Evolutionary conservation across 92 coral and sea anemone genomes (phyloP).

Genomic region (Porites rus): DNA sequence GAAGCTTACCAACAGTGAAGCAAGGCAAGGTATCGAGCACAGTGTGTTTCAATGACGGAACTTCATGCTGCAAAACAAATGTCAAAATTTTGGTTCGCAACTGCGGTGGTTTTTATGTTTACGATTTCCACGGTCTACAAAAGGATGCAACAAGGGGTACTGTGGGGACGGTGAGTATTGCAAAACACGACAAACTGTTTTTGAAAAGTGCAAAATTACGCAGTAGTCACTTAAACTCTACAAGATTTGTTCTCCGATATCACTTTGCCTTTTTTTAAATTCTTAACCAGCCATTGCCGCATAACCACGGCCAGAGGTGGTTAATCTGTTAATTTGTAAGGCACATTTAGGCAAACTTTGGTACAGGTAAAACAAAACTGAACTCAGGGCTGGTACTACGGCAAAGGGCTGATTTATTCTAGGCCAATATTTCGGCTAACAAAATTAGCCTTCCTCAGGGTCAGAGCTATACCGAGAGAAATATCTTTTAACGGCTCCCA

Average conservation of each 20-base stretch:
- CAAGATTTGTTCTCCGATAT: too few relatives aligned
- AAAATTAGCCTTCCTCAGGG: too few relatives aligned
- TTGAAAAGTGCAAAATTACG: neutral
- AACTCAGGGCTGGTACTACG: too few relatives aligned
- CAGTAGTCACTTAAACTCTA: neutral
- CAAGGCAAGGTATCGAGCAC: neutral
- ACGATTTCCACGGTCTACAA: neutral
- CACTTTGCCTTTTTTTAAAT: too few relatives aligned
- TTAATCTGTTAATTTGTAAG: too few relatives aligned
- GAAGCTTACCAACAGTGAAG: constrained; percentile 8
- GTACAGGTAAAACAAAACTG: too few relatives aligned
- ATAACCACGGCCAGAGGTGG: neutral
- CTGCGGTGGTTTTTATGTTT: constrained; percentile 28
- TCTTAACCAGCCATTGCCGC: neutral
- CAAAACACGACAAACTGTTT: neutral
- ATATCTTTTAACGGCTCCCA: too few relatives aligned
- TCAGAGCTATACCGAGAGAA: too few relatives aligned
- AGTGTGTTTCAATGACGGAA: constrained; percentile 32
- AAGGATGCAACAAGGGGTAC: constrained; percentile 28
- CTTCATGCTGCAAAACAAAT: neutral
- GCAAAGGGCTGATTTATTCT: too few relatives aligned
- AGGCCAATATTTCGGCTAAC: too few relatives aligned
- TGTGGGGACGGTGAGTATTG: constrained; percentile 28
- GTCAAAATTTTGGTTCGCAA: neutral
- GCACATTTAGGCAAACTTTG: too few relatives aligned